Percentiles rank a stretch among this genome's conserved stretches.
Evolutionary conservation across 2,888 invertebrate genomes (phyloP).

Genomic region (Meandrusa payeni): DNA sequence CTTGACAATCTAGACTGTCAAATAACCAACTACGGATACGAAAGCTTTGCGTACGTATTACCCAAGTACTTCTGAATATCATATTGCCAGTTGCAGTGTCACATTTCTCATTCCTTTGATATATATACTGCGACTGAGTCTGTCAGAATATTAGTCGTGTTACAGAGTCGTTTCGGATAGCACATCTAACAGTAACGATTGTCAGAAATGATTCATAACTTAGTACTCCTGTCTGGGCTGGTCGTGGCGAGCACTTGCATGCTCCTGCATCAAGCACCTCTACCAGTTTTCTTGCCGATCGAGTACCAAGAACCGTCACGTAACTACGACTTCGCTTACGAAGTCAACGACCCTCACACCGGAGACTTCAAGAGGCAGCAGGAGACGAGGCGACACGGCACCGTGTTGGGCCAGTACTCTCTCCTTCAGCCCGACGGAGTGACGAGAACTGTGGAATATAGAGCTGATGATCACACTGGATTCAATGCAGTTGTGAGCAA

Average conservation of each 20-base stretch:
- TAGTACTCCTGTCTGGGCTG: slow-evolving; percentile 38
- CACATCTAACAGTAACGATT: neutral
- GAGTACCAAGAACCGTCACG: slow-evolving; percentile 31
- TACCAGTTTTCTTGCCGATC: slow-evolving; percentile 31
- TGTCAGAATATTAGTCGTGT: neutral
- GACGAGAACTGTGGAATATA: slow-evolving; percentile 76
- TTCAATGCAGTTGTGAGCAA: slow-evolving; percentile 78
- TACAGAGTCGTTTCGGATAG: neutral
- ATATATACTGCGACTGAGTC: slow-evolving; percentile 1
- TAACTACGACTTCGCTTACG: slow-evolving; percentile 76
- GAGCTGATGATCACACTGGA: slow-evolving; percentile 74
- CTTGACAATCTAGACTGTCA: too few relatives aligned
- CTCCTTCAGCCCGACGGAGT: slow-evolving; percentile 78
- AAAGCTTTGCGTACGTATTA: neutral
- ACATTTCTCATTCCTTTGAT: slow-evolving; percentile 1
- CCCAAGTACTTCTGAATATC: slow-evolving; percentile 3
- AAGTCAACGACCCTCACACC: slow-evolving; percentile 74
- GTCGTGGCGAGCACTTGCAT: slow-evolving; percentile 56
- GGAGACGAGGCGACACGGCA: slow-evolving; percentile 72
- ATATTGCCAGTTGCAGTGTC: slow-evolving; percentile 13
- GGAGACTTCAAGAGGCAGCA: slow-evolving; percentile 79
- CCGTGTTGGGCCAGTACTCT: slow-evolving; percentile 77
- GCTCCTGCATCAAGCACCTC: slow-evolving; percentile 49
- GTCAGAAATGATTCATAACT: slow-evolving; percentile 16
- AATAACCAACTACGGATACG: too few relatives aligned